These are phyloP conservation scores for Pocillopora grandis DNA, from an alignment of 92 coral and sea anemone genomes.

Conservation along the genomic window DNA sequence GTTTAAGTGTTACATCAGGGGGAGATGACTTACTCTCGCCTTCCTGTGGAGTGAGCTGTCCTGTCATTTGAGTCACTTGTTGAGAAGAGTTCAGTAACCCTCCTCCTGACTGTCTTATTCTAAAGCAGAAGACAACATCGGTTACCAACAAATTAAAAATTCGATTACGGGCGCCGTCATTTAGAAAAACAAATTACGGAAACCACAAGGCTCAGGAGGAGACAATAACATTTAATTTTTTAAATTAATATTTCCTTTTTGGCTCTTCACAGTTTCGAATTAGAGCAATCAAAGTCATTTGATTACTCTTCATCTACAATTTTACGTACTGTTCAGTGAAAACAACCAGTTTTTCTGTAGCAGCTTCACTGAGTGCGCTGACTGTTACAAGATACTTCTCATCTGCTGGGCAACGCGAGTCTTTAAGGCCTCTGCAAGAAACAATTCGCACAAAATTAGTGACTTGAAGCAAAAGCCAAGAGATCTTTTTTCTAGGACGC, in stretches of 20 bases:
- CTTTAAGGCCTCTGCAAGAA: constrained; percentile 44
- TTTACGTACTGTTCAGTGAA: constrained; percentile 91
- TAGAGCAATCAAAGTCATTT: too few relatives aligned
- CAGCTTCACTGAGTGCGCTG: constrained; percentile 67
- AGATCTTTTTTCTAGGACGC: background rate
- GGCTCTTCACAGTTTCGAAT: too few relatives aligned
- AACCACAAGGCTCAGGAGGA: too few relatives aligned
- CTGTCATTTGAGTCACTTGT: constrained; percentile 64
- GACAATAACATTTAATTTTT: too few relatives aligned
- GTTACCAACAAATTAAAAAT: too few relatives aligned
- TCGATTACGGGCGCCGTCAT: too few relatives aligned
- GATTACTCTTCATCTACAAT: background rate
- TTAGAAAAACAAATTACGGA: too few relatives aligned
- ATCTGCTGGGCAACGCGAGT: constrained; percentile 75
- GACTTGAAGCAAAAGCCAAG: too few relatives aligned
- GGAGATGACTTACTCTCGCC: constrained; percentile 77
- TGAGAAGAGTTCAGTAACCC: constrained; percentile 70
- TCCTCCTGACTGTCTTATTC: constrained; percentile 66
- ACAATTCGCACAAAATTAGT: constrained; percentile 49
- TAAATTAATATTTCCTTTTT: too few relatives aligned
- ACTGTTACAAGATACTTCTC: constrained; percentile 76
- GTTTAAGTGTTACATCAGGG: background rate
- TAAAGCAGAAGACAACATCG: constrained; percentile 5
- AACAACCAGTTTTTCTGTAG: constrained; percentile 76
- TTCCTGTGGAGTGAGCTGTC: constrained; percentile 88